A percentile compares a stretch with the other conserved stretches of the same genome.
phyloP scores from a whole-genome alignment of 2,797 vertebrate species.

The Chloroceryle inda region DNA sequence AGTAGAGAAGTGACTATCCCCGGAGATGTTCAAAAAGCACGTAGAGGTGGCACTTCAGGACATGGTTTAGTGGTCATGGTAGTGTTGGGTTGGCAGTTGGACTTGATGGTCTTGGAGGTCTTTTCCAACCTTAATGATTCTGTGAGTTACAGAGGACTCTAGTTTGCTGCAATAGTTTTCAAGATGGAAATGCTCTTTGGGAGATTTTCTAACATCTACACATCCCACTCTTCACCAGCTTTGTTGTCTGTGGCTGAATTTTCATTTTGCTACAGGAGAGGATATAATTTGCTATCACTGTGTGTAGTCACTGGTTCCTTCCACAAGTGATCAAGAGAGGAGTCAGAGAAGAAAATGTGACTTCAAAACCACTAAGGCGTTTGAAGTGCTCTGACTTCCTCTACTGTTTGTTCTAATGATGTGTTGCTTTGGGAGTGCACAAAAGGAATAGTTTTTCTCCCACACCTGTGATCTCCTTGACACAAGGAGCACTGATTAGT shows the following conservation, averaged over 20 bases:
- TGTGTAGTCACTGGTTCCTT: not conserved
- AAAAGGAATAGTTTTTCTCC: not conserved
- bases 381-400: not conserved
- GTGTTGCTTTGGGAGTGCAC: not conserved
- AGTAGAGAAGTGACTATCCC: too few species aligned
- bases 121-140: too few species aligned
- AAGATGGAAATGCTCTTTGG: not conserved
- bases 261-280: not conserved
- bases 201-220: not conserved
- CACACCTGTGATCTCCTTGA: not conserved
- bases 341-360: not conserved
- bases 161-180: not conserved
- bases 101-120: too few species aligned
- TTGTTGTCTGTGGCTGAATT: not conserved
- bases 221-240: not conserved
- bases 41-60: too few species aligned
- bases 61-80: too few species aligned
- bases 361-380: not conserved
- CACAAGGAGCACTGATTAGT: conserved; percentile 5
- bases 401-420: not conserved
- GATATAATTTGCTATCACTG: not conserved
- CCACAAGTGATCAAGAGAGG: not conserved
- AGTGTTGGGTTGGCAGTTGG: too few species aligned
- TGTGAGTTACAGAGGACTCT: not conserved
- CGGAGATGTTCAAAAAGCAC: too few species aligned